Evolutionary conservation across 2,888 invertebrate species (phyloP).

Genomic region (Gari tellinella): DNA sequence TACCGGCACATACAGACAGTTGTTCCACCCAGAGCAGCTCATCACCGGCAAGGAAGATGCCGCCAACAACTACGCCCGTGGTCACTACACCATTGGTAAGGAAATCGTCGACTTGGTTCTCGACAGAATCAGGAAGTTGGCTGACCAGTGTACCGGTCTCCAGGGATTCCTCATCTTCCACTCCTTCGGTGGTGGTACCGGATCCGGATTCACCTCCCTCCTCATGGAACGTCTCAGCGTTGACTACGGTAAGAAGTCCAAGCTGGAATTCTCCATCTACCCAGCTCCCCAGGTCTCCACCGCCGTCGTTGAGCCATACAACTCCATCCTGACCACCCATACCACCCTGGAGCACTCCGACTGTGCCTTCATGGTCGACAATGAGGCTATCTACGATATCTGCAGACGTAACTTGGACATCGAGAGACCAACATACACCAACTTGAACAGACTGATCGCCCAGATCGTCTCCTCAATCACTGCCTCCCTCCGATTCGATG

Average conservation of each 20-base stretch:
- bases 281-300: conserved; percentile 88
- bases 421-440: conserved; percentile 93
- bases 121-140: conserved; percentile 84
- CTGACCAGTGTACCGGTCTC: conserved; percentile 82
- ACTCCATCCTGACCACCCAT: conserved; percentile 89
- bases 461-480: conserved; percentile 88
- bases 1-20: conserved; percentile 70
- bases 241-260: conserved; percentile 82
- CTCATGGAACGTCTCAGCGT: conserved; percentile 81
- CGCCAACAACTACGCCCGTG: conserved; percentile 98
- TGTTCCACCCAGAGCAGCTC: conserved; percentile 98
- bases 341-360: conserved; percentile 80
- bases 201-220: conserved; percentile 83
- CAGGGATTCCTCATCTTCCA: conserved; percentile 83
- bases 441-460: conserved; percentile 96
- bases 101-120: conserved; percentile 89
- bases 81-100: conserved; percentile 97
- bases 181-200: conserved; percentile 81
- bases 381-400: conserved; percentile 91
- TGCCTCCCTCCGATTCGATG: conserved; percentile 92
- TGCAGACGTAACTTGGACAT: conserved; percentile 93
- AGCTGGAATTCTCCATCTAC: conserved; percentile 87
- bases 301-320: conserved; percentile 97
- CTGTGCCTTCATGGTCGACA: conserved; percentile 92
- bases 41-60: conserved; percentile 99